A percentile compares a stretch with the other conserved stretches of the same genome.
These are phyloP conservation scores for Adela reaumurella DNA, from an alignment of 2,888 invertebrate species.

Conservation along the genomic window DNA sequence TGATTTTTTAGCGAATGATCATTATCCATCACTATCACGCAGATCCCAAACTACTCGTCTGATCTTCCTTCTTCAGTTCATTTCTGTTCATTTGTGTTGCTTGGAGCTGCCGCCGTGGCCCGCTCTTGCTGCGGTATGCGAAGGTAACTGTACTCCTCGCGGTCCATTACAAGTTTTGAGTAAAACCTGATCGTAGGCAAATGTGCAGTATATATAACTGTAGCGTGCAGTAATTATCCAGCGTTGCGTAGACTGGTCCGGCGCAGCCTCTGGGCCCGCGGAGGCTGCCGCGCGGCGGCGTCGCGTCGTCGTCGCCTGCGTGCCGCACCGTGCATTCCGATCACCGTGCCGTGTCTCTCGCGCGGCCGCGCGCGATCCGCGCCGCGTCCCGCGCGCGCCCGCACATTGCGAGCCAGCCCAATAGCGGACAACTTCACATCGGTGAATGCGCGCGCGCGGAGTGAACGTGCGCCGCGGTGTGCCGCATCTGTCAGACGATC, in stretches of 20 bases:
- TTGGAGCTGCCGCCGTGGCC: no score
- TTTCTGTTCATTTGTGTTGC: no score
- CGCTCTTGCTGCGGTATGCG: no score
- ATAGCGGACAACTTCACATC: slow-evolving; percentile 52
- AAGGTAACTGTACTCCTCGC: no score
- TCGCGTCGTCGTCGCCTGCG: slow-evolving; percentile 23
- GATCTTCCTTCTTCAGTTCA: no score
- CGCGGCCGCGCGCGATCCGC: no score
- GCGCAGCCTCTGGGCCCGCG: slow-evolving; percentile 17
- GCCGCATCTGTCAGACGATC: not conserved
- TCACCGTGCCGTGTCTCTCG: slow-evolving; percentile 24
- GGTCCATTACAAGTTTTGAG: slow-evolving; percentile 26
- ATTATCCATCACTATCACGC: no score
- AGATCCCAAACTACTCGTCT: no score
- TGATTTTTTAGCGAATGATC: no score
- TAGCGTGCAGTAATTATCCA: slow-evolving; percentile 49
- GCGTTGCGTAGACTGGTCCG: slow-evolving; percentile 35
- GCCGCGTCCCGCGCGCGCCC: slow-evolving; percentile 20
- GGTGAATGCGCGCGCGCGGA: slow-evolving; percentile 52
- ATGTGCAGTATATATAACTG: slow-evolving; percentile 47
- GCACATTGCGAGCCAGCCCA: slow-evolving; percentile 8
- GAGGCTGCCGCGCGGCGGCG: slow-evolving; percentile 22
- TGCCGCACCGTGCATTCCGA: slow-evolving; percentile 42
- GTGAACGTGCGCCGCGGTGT: slow-evolving; percentile 31
- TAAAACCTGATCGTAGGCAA: slow-evolving; percentile 52